Evolutionary conservation across 2,113 vertebrate genomes (phyloP), one percentile per base, ranked within the genome.

Genomic region (Nothobranchius kuhntae): DNA sequence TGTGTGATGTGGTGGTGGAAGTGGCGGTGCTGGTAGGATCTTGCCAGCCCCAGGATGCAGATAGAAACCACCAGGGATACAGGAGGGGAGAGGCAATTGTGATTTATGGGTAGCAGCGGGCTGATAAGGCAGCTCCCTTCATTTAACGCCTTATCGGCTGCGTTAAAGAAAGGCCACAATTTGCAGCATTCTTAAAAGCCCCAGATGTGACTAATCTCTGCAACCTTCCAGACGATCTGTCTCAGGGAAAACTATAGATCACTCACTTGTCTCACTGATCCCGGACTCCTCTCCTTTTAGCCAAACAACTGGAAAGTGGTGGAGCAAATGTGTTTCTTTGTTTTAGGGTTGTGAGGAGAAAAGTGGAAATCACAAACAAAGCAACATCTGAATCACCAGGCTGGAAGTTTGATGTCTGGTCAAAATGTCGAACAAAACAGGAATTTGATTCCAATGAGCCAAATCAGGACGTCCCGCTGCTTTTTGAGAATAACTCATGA

Each of bases 161-260:
- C 80, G 88, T 89, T 92, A 90, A 93, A 93, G 93, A 94, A 93
- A 93, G 92, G 89, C 88, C 89, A 90, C 92, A 93, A 94, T 93
- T 93, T 94, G 93, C 91, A 88, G 90, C 90, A 89, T 93, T 92
- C 91, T 92, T 92, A 91, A 93, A 93, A 92, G 89, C 85, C 92
- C 92, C 91, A 91, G 89, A 93, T 92, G 92, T 90, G 86, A 93
- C 91, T 93, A 93, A 93, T 93, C 92, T 93, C 88, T 89, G 89
- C 86, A 89, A 90, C 89, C 91, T 91, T 90, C 86, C 90, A 82
- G 85, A 89, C 90, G 91, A 89, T 93, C 91, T 92, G 88, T 87
- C 88, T 87, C 73, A 61, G 78, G 80, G 79, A 91, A 89, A 91
- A 91, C 89, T 87, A 92, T 92, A 92, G 89, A 93, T 93, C 92